phyloP scores from a whole-genome alignment of 2,797 vertebrate species.

The Mus caroli region DNA sequence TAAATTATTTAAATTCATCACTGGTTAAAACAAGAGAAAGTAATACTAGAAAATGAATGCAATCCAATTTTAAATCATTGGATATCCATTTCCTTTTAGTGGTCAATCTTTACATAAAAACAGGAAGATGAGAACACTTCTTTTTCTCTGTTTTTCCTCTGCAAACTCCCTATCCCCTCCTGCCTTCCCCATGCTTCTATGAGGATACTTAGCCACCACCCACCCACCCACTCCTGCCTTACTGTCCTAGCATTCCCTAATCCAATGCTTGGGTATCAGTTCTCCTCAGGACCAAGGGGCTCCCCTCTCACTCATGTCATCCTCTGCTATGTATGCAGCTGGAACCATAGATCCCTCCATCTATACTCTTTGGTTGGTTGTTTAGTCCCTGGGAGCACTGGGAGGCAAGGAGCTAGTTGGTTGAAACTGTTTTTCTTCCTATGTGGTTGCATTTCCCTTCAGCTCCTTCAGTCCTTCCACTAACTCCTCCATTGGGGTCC shows the following conservation, averaged over 20 bases:
- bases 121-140: neutral
- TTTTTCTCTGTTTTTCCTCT: no score
- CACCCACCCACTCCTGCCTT: no score
- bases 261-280: no score
- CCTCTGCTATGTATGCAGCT: neutral
- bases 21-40: neutral
- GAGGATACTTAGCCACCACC: neutral
- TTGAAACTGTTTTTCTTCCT: neutral
- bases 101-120: neutral
- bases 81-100: neutral
- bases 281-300: neutral
- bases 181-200: neutral
- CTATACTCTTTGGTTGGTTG: neutral
- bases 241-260: neutral
- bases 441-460: neutral
- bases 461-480: neutral
- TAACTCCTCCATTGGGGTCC: neutral
- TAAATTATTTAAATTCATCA: neutral
- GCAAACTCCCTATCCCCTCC: no score
- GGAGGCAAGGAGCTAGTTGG: neutral
- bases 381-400: neutral
- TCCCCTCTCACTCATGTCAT: neutral
- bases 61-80: neutral
- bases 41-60: conserved; percentile 13
- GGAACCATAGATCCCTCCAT: neutral